Evolutionary conservation across 2,888 invertebrate species (phyloP), one percentile per base, ranked within the genome.

Genomic region (Caenorhabditis japonica): DNA sequence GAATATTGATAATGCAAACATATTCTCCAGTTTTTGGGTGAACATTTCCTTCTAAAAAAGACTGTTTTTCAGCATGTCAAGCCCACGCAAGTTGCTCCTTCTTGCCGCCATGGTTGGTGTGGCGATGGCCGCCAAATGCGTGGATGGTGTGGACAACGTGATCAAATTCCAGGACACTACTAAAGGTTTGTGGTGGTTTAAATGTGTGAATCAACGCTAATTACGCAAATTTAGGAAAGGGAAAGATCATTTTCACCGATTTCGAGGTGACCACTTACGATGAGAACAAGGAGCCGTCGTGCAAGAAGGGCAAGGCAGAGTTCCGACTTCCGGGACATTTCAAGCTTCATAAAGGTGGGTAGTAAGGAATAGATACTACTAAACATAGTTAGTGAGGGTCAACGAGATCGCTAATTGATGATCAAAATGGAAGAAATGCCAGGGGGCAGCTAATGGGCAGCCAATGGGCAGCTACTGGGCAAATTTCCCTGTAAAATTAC

Each of bases 131-230:
- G 51, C 69, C 8, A 73, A 68, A 38, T 82, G 82, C 47, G 77
- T 77, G 39, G 81, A 82, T 58, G 82, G 81, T 33, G 79, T 80
- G n/a, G 77, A 82, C 66, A 82, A 82, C 53, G 74, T 81, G 58
- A 76, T 82, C 56, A 75, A 75, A 47, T 75, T 82, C 61, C 55
- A 47, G 30, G 82, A 82, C 43, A 74, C 74, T 8, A 76, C 75
- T 5, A 76, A 74, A 49, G 82, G 82, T 77, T 34, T 5, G 4
- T n/a, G 46, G 38, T 27, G 12, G 12, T 36, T n/a, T 21, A 21
- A 23, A 5, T n/a, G n/a, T n/a, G n/a, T n/a, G n/a, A n/a, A n/a
- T n/a, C n/a, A n/a, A n/a, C n/a, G n/a, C n/a, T n/a, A n/a, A n/a
- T n/a, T n/a, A n/a, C n/a, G n/a, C n/a, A n/a, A n/a, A n/a, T 77